Evolutionary conservation across 2,797 vertebrate species (phyloP).

Genomic region (Petrocephalus schoutedeni): DNA sequence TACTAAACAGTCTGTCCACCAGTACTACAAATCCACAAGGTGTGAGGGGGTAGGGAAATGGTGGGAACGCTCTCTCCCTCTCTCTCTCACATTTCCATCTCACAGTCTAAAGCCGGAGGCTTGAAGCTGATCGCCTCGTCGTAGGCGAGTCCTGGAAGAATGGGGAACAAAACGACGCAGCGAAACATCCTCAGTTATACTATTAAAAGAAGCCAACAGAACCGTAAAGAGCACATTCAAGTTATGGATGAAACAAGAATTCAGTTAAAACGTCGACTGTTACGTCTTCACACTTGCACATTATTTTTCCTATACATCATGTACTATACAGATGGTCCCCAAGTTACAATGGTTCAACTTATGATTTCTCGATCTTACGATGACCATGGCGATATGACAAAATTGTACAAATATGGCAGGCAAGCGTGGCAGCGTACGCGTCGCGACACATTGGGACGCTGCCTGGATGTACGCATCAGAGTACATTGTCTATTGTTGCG

Average conservation of each 20-base stretch:
- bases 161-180: constrained; percentile 10
- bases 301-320: background rate
- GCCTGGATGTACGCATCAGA: too few relatives aligned
- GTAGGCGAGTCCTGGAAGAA: constrained; percentile 77
- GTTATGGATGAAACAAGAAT: background rate
- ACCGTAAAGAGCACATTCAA: background rate
- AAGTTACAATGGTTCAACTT: too few relatives aligned
- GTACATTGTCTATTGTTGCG: too few relatives aligned
- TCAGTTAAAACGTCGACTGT: background rate
- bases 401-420: too few relatives aligned
- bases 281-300: too few relatives aligned
- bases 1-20: constrained; percentile 45
- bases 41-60: constrained; percentile 47
- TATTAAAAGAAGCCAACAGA: background rate
- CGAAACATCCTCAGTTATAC: background rate
- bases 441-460: too few relatives aligned
- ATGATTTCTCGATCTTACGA: too few relatives aligned
- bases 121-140: constrained; percentile 90
- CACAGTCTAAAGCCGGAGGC: constrained; percentile 77
- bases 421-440: too few relatives aligned
- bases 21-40: constrained; percentile 47
- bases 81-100: constrained; percentile 88
- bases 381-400: too few relatives aligned
- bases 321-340: background rate
- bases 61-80: constrained; percentile 29